Base-by-base conservation (phyloP, 2,888 invertebrate species). In the Caenorhabditis plicata region DNA sequence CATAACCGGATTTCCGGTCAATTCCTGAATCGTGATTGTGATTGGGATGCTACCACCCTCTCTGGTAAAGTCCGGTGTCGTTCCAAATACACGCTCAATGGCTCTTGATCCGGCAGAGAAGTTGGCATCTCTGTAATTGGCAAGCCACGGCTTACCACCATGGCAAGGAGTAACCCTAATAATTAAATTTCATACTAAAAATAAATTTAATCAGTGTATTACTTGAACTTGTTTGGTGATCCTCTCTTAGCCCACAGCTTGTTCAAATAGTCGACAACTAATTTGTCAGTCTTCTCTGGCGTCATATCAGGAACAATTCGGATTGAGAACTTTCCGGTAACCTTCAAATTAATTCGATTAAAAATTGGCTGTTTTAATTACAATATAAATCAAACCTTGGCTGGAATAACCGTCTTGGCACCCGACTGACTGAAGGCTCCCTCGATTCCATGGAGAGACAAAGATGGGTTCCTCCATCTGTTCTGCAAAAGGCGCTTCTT, bases 41-140 rank as follows among this genome's bases (percentile, higher is more conserved):
- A 96, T 90, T 2, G 96, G 96, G 83, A 98, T 96, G 38, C 92
- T 92, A 17, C 96, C 96, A 50, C 96, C 98, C 83, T 98, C 96
- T 48, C 96, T 88, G 0, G 91, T 93, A 85, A 93, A 86, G 84
- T 95, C 94, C 0, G 96, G 95, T 38, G 91, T 90, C 2, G 89
- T 87, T 75, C 88, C 88, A 82, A 90, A 94, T 11, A 95, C 94
- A 57, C 58, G 55, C 45, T 71, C 65, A 26, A 68, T 82, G 17
- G 85, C 85, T 43, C 80, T 80, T 41, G 80, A 77, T 5, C 91
- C 96, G 17, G 96, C 96, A 68, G 88, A 85, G 83, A 91, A 98
- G 83, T 98, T 90, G 0, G 90, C 89, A 83, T 94, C 91, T 78
- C 88, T 87, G 31, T 92, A 91, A 84, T 96, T 89, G 81, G 91